A percentile compares a stretch with the other conserved stretches of the same genome.
phyloP scores from a whole-genome alignment of 2,888 invertebrate species.

The Catocala sponsa region DNA sequence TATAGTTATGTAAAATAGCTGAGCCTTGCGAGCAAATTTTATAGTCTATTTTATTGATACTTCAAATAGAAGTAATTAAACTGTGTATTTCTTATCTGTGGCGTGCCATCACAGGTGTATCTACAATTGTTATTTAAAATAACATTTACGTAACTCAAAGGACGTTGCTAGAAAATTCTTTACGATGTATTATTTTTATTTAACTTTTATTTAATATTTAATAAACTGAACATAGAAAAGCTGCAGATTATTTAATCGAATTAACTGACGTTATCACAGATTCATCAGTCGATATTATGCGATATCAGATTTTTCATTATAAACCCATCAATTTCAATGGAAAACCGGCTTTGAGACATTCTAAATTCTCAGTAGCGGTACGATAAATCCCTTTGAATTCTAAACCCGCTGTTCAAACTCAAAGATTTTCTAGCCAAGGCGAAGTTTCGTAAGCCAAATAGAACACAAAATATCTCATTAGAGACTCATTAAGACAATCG shows the following conservation, averaged over 20 bases:
- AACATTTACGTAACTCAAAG: slow-evolving; percentile 33
- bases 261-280: too few relatives aligned
- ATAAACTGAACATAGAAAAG: too few relatives aligned
- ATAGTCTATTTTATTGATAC: slow-evolving; percentile 51
- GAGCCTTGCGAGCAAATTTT: slow-evolving; percentile 48
- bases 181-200: slow-evolving; percentile 2
- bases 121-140: slow-evolving; percentile 43
- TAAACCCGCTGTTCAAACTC: slow-evolving; percentile 37
- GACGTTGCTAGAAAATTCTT: slow-evolving; percentile 17
- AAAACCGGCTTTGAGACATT: not conserved
- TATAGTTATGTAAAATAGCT: slow-evolving; percentile 55
- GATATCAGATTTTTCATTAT: too few relatives aligned
- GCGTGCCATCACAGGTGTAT: slow-evolving; percentile 50
- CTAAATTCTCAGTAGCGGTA: slow-evolving; percentile 12
- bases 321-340: too few relatives aligned
- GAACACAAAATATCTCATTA: slow-evolving; percentile 70
- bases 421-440: slow-evolving; percentile 47
- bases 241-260: too few relatives aligned
- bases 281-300: too few relatives aligned
- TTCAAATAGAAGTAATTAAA: slow-evolving; percentile 53
- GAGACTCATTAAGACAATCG: slow-evolving; percentile 68
- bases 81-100: slow-evolving; percentile 44
- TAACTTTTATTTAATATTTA: not conserved
- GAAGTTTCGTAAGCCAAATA: slow-evolving; percentile 60
- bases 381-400: slow-evolving; percentile 11